Evolutionary conservation across 2,888 invertebrate species (phyloP), one percentile per base, ranked within the genome.

Genomic region (Coelopa pilipes): DNA sequence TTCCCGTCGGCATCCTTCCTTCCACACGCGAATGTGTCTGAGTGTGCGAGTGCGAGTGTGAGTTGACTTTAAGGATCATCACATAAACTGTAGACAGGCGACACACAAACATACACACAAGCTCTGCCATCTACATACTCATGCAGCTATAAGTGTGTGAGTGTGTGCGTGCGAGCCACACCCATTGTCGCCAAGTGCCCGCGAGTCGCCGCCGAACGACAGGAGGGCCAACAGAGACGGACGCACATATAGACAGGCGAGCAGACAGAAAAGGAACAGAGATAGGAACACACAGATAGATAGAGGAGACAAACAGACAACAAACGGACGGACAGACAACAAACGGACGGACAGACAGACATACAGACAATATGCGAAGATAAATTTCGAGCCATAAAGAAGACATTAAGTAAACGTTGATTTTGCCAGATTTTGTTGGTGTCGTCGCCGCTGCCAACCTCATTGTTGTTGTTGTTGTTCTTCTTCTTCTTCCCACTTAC

Each of bases 331-430:
- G n/a, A n/a, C n/a, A n/a, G n/a, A n/a, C n/a, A n/a, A n/a, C n/a
- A n/a, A n/a, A n/a, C n/a, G n/a, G n/a, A n/a, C n/a, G n/a, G n/a
- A n/a, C n/a, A n/a, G n/a, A n/a, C n/a, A n/a, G n/a, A n/a, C n/a
- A n/a, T n/a, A n/a, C 24, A 24, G 53, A 68, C 68, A 45, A 68
- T 53, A 68, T 34, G 47, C n/a, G 24, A 70, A 70, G 62, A 70
- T 70, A 70, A 70, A 70, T 70, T 70, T 70, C 17, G 49, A 62
- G 12, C 62, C 70, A 70, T 70, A 70, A 70, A 70, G 70, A 70
- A 70, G 70, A 70, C 70, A 70, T 70, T 70, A 70, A 70, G 70
- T 70, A 62, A 70, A 60, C 70, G 70, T 70, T 34, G 70, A 62
- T 70, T 12, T 60, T 53, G 60, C 45, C n/a, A n/a, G n/a, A n/a